These are phyloP conservation scores for Triops longicaudatus DNA, from an alignment of 1,140 invertebrate species.

Conservation along the genomic window DNA sequence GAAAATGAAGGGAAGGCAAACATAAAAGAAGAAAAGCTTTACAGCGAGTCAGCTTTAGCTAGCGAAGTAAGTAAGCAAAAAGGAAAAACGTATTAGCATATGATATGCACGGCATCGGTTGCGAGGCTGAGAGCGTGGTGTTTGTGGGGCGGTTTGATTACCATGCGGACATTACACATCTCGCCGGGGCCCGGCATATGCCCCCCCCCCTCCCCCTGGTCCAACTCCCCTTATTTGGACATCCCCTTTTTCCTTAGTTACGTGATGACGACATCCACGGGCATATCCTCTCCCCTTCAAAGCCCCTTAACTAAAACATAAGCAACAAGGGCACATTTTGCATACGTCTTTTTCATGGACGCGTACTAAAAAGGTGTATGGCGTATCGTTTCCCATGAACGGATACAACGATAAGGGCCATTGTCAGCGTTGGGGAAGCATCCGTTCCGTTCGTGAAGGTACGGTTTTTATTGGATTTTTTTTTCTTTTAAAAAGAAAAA, in stretches of 20 bases:
- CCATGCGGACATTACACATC: constrained; percentile 14
- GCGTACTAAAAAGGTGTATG: too few relatives aligned
- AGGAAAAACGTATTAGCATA: not conserved
- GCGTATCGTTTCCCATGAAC: too few relatives aligned
- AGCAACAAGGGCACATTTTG: constrained; percentile 7
- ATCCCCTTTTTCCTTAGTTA: not conserved
- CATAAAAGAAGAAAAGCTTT: not conserved
- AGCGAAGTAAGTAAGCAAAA: not conserved
- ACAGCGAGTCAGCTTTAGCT: not conserved
- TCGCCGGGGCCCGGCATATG: not conserved
- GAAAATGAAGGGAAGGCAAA: constrained; percentile 1
- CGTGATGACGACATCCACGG: constrained; percentile 7
- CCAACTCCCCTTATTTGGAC: constrained; percentile 16
- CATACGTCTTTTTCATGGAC: not conserved
- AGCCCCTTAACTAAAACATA: not conserved
- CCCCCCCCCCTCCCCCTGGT: not conserved
- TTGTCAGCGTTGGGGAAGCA: too few relatives aligned
- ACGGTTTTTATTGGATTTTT: not conserved
- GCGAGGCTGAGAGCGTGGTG: constrained; percentile 1
- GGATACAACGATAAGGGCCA: too few relatives aligned
- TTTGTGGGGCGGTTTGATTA: constrained; percentile 14
- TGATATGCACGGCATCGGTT: constrained; percentile 14
- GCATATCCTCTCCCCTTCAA: not conserved
- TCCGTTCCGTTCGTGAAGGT: not conserved
- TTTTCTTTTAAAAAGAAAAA: constrained; percentile 8